These are phyloP conservation scores for Brachionus manjavacas DNA, from an alignment of 1,140 invertebrate species.

Conservation along the genomic window DNA sequence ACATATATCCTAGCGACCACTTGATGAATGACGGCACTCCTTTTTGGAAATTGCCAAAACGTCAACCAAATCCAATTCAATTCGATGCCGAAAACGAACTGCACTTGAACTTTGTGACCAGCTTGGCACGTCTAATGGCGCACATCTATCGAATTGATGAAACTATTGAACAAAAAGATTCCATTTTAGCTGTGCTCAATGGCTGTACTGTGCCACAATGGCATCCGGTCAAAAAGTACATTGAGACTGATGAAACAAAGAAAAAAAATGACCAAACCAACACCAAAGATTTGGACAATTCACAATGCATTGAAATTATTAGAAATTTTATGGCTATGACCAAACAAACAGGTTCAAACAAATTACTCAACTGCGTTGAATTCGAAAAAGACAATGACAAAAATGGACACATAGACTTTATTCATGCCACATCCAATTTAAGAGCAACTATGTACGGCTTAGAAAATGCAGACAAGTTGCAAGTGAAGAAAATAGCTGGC, in stretches of 20 bases:
- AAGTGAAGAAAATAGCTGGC: slow-evolving; percentile 55
- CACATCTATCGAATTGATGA: slow-evolving; percentile 43
- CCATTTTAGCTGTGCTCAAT: slow-evolving; percentile 77
- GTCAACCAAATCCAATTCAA: slow-evolving; percentile 50
- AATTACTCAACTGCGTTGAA: slow-evolving; percentile 46
- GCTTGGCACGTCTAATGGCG: slow-evolving; percentile 50
- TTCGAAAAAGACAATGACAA: slow-evolving; percentile 58
- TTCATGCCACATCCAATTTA: slow-evolving; percentile 50
- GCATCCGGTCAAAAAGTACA: slow-evolving; percentile 38
- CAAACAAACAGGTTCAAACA: slow-evolving; percentile 44
- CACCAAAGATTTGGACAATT: not conserved
- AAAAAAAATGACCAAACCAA: slow-evolving; percentile 81
- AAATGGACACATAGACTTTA: slow-evolving; percentile 56
- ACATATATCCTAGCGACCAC: slow-evolving; percentile 53
- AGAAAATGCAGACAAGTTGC: slow-evolving; percentile 50
- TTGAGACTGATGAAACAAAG: slow-evolving; percentile 73
- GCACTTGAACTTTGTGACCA: slow-evolving; percentile 51
- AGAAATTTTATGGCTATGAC: not conserved
- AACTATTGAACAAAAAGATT: slow-evolving; percentile 58
- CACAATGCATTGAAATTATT: slow-evolving; percentile 1
- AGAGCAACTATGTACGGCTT: slow-evolving; percentile 55
- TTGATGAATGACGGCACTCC: slow-evolving; percentile 31
- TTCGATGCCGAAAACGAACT: slow-evolving; percentile 48
- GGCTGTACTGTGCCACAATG: not conserved
- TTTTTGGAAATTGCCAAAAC: slow-evolving; percentile 55